phyloP scores from a whole-genome alignment of 2,888 invertebrate species.

The Coelopa pilipes region DNA sequence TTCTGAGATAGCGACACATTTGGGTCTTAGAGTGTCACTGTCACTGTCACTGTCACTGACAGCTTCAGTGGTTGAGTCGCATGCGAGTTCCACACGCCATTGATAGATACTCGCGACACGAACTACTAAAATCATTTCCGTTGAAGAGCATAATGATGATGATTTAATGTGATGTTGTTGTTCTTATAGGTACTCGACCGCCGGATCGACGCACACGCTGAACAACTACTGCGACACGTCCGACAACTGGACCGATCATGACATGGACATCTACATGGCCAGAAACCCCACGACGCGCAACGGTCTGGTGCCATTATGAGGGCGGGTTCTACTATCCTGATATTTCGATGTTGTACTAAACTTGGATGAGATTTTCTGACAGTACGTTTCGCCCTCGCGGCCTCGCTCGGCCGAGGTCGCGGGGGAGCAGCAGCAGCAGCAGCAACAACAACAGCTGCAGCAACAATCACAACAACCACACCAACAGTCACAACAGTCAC shows the following conservation, averaged over 20 bases:
- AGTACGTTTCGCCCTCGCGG: conserved; percentile 59
- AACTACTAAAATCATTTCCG: too few relatives aligned
- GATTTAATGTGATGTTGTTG: too few relatives aligned
- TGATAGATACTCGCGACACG: too few relatives aligned
- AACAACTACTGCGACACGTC: conserved; percentile 90
- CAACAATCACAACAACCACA: conserved; percentile 50
- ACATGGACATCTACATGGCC: conserved; percentile 95
- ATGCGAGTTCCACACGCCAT: too few relatives aligned
- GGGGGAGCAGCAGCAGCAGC: conserved; percentile 47
- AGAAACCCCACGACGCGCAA: conserved; percentile 88
- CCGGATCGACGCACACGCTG: conserved; percentile 83
- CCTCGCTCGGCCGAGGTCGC: conserved; percentile 29
- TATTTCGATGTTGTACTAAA: conserved; percentile 68
- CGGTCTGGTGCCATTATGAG: conserved; percentile 84
- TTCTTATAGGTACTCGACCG: conserved; percentile 71
- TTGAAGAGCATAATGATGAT: too few relatives aligned
- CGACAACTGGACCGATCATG: conserved; percentile 94
- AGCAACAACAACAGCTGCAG: conserved; percentile 50
- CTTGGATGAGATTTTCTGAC: conserved; percentile 67
- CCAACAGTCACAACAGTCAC: conserved; percentile 47
- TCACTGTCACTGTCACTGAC: too few relatives aligned
- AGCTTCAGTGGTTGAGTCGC: too few relatives aligned
- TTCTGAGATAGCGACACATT: too few relatives aligned
- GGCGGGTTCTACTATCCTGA: conserved; percentile 67
- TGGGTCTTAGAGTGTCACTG: too few relatives aligned